These are phyloP conservation scores for Copsychus sechellarum DNA, from an alignment of 2,113 vertebrate species.

Conservation along the genomic window DNA sequence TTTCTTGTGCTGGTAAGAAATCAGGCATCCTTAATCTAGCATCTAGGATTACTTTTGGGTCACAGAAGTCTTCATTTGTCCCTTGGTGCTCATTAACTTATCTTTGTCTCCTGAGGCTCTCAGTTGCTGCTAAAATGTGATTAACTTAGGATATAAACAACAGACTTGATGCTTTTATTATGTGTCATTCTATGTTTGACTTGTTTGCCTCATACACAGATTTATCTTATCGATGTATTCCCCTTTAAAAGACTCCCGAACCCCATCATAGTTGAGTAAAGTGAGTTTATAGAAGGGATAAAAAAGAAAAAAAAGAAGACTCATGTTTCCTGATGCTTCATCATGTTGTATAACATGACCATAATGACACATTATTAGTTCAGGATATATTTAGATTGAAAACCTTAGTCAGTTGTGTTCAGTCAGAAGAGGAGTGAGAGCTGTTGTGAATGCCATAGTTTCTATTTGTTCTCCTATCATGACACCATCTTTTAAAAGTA, in stretches of 20 bases:
- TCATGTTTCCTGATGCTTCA: not conserved
- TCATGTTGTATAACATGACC: not conserved
- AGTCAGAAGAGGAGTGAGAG: not conserved
- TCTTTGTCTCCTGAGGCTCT: not conserved
- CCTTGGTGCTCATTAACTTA: not conserved
- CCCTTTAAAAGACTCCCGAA: not conserved
- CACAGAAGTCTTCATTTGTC: not conserved
- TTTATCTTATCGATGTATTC: constrained; percentile 6
- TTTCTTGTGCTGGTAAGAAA: not conserved
- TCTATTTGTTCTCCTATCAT: not conserved
- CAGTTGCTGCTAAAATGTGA: not conserved
- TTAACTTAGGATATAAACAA: not conserved
- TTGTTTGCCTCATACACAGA: not conserved
- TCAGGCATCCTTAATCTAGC: not conserved
- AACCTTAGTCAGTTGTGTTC: not conserved
- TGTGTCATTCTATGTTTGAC: not conserved
- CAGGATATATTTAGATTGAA: not conserved
- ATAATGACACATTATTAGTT: not conserved
- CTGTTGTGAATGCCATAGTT: not conserved
- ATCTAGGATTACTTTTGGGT: not conserved
- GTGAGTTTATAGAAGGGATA: not conserved
- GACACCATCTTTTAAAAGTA: not conserved
- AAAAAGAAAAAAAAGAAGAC: not conserved
- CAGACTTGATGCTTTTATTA: not conserved
- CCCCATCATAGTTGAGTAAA: not conserved